phyloP scores from a whole-genome alignment of 2,113 vertebrate genomes.

The Tautogolabrus adspersus region DNA sequence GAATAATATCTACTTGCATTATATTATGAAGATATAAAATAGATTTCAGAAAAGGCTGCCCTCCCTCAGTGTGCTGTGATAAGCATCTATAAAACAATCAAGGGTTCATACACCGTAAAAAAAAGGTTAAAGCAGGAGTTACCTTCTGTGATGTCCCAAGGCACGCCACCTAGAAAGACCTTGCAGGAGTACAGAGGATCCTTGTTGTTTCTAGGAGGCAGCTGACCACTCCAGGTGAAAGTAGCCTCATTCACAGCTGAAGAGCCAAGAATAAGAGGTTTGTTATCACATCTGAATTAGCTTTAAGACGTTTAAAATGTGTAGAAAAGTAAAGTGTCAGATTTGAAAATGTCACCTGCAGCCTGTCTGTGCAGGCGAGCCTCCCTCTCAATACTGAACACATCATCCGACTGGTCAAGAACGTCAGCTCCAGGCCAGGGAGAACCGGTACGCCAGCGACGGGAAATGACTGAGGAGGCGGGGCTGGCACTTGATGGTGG shows the following conservation, averaged over 20 bases:
- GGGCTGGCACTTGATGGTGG: conserved; percentile 84
- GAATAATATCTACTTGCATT: no score
- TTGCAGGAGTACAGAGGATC: conserved; percentile 97
- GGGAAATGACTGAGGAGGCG: conserved; percentile 83
- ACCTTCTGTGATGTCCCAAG: conserved; percentile 99
- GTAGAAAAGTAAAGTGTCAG: no score
- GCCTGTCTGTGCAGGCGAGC: conserved; percentile 96
- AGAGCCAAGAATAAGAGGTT: not conserved
- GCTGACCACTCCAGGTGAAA: conserved; percentile 97
- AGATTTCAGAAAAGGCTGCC: not conserved
- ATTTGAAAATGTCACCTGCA: conserved; percentile 83
- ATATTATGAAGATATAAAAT: no score
- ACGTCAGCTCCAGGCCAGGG: conserved; percentile 92
- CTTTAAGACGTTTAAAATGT: no score
- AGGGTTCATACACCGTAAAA: not conserved
- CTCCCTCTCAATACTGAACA: conserved; percentile 97
- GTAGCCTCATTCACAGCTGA: conserved; percentile 97
- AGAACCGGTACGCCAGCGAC: conserved; percentile 93
- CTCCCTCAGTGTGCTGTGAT: not conserved
- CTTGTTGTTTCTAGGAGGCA: conserved; percentile 96
- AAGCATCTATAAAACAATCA: not conserved
- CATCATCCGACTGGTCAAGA: conserved; percentile 90
- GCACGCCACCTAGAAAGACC: conserved; percentile 97
- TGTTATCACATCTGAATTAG: no score
- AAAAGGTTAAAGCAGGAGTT: conserved; percentile 6